Conservation (phyloP, 2,888 invertebrate species). For the Folsomia candida region DNA sequence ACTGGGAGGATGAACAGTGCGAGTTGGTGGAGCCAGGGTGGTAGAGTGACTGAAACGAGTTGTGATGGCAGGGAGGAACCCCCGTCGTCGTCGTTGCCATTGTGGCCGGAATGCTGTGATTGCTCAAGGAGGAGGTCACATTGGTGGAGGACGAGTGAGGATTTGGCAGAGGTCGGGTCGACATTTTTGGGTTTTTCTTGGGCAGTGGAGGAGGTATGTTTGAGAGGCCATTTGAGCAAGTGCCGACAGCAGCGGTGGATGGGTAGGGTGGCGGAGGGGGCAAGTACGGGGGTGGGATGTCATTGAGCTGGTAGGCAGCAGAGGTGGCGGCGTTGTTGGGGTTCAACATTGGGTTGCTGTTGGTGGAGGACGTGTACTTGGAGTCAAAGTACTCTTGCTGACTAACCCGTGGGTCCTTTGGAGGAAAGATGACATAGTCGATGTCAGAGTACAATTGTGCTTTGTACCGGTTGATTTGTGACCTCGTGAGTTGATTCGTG, state of each 20-base stretch:
- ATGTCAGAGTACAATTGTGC: slow-evolving; percentile 87
- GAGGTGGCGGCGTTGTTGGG: slow-evolving; percentile 65
- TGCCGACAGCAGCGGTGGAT: slow-evolving; percentile 12
- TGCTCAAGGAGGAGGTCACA: slow-evolving; percentile 25
- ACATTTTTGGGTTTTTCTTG: slow-evolving; percentile 18
- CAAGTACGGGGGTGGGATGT: slow-evolving; percentile 56
- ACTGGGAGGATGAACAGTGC: slow-evolving; percentile 46
- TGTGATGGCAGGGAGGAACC: slow-evolving; percentile 39
- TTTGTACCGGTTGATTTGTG: slow-evolving; percentile 81
- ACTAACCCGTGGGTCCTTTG: slow-evolving; percentile 83
- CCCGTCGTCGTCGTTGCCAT: slow-evolving; percentile 36
- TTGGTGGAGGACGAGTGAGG: neutral
- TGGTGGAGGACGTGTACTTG: slow-evolving; percentile 61
- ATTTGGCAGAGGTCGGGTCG: slow-evolving; percentile 4
- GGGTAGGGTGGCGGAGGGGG: slow-evolving; percentile 39
- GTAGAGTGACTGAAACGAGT: slow-evolving; percentile 46
- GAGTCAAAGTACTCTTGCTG: slow-evolving; percentile 89
- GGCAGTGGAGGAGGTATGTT: slow-evolving; percentile 21
- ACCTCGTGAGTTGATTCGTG: slow-evolving; percentile 63
- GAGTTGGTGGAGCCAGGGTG: slow-evolving; percentile 44
- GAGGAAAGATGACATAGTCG: slow-evolving; percentile 85
- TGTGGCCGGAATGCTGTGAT: slow-evolving; percentile 36
- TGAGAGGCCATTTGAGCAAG: neutral
- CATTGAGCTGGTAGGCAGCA: slow-evolving; percentile 48
- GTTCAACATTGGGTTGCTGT: slow-evolving; percentile 59